Evolutionary conservation across 2,113 vertebrate species (phyloP).

Genomic region (Lathamus discolor): DNA sequence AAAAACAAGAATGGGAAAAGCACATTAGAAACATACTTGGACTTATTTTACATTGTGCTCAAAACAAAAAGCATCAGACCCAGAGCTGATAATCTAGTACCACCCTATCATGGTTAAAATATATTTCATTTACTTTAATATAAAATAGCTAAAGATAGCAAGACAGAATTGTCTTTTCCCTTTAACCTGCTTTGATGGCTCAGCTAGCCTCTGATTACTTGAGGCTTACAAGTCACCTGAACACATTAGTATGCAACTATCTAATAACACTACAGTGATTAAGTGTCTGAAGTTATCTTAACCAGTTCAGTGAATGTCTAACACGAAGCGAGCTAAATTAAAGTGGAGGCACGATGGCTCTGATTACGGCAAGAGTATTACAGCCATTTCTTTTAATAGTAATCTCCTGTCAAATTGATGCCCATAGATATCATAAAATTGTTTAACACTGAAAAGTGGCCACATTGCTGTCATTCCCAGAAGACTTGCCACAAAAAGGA

Average conservation of each 20-base stretch:
- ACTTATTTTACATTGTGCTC: background rate
- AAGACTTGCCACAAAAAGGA: background rate
- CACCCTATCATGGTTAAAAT: background rate
- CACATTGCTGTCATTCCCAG: background rate
- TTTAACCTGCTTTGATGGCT: background rate
- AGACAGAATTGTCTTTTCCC: background rate
- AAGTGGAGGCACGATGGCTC: background rate
- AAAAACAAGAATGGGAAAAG: background rate
- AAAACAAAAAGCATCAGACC: background rate
- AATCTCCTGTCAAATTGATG: conserved; percentile 7
- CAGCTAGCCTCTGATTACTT: background rate
- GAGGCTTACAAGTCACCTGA: conserved; percentile 1
- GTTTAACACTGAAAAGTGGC: background rate
- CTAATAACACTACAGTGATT: conserved; percentile 36
- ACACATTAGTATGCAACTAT: background rate
- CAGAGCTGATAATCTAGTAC: background rate
- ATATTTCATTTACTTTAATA: background rate
- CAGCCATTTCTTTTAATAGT: background rate
- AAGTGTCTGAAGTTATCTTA: conserved; percentile 8
- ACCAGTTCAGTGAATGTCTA: background rate
- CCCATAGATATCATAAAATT: background rate
- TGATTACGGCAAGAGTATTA: background rate
- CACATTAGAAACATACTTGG: background rate
- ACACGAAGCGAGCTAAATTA: background rate
- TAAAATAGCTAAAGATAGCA: background rate